These are phyloP conservation scores for Paradoxurus hermaphroditus DNA, from an alignment of 2,113 vertebrate genomes.

Conservation along the genomic window DNA sequence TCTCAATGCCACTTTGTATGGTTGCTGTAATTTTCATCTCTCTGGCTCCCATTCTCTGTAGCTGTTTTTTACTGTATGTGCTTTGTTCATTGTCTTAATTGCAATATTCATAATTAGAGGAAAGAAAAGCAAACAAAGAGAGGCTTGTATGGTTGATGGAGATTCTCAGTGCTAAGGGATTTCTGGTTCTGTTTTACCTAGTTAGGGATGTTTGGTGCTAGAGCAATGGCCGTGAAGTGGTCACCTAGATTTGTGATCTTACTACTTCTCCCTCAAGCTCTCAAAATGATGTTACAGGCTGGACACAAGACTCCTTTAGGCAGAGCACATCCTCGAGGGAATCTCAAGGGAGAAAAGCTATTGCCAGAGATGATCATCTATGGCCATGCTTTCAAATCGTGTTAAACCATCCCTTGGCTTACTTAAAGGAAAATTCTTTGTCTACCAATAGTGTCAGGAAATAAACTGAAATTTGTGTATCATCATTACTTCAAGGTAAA, in stretches of 20 bases:
- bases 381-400: neutral
- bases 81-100: slow-evolving; percentile 56
- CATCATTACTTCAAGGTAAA: neutral
- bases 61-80: slow-evolving; percentile 34
- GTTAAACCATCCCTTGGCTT: neutral
- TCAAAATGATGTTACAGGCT: neutral
- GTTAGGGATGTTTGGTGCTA: neutral
- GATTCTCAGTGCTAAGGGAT: neutral
- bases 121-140: slow-evolving; percentile 22
- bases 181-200: neutral
- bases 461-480: neutral
- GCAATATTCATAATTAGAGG: slow-evolving; percentile 47
- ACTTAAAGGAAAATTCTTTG: neutral
- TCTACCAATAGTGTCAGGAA: neutral
- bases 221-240: neutral
- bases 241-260: neutral
- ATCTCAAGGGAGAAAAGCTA: neutral
- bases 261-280: neutral
- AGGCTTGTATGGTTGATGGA: neutral
- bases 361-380: neutral
- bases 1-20: slow-evolving; percentile 64
- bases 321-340: neutral
- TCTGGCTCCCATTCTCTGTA: neutral
- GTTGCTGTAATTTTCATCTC: slow-evolving; percentile 49
- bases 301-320: neutral